Base-by-base conservation (phyloP, 2,888 invertebrate species). In the Calliopum simillimum region DNA sequence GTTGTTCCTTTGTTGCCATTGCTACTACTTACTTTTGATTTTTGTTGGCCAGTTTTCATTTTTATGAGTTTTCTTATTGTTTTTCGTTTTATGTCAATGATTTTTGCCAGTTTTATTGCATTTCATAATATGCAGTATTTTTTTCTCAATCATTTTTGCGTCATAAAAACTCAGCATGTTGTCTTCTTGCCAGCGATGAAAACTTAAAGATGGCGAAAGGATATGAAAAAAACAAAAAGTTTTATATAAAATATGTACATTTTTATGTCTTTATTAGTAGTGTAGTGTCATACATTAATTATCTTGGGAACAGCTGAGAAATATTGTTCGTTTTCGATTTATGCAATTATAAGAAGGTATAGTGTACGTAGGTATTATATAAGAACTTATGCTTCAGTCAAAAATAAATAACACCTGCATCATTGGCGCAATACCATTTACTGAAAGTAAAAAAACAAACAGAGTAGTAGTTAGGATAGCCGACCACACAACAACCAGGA, bases 61-160 rank as follows among this genome's bases (percentile, higher is more conserved):
- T 66, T 66, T 66, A 66, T 58, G 58, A n/a, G 25, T 56, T 56
- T 56, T 66, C 56, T 66, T 49, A 51, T 51, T 51, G 64, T 51
- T 64, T 41, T 53, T 51, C 63, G 51, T 64, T 64, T 53, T 13
- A 41, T 25, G 23, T 56, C 58, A 46, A 47, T 58, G 44, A 47
- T 55, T 56, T 66, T 66, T 56, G 33, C 55, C 55, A 44, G 43
- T 66, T 43, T 43, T 66, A 14, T 14, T 49, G 16, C 3, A 49
- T 63, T 23, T 25, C 33, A 8, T 33, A n/a, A n/a, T n/a, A 33
- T 16, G 13, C 21, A 14, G 3, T 51, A 4, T 49, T 5, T 46
- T 25, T 47, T 21, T 44, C 16, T 43, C 59, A 59, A 33, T 59
- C 33, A 59, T 41, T 43, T 41, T 19, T n/a, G 41, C 19, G 13